These are phyloP conservation scores for Acanthaster planci DNA, from an alignment of 35 echinoderm and acorn worm species.

Conservation along the genomic window DNA sequence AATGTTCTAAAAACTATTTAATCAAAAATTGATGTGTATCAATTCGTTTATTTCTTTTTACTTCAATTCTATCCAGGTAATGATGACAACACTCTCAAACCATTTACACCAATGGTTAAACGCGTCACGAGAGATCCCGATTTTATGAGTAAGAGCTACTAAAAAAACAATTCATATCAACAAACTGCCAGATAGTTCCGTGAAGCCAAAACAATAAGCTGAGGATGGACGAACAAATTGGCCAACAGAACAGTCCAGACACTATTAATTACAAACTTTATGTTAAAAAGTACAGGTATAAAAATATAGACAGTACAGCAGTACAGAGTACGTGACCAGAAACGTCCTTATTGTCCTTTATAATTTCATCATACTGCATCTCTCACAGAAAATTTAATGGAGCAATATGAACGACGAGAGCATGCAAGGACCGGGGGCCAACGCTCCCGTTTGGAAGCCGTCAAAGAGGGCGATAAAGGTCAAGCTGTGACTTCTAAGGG, in stretches of 20 bases:
- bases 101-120: not conserved
- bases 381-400: not conserved
- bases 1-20: too few species aligned
- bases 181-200: too few species aligned
- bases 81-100: conserved; percentile 1
- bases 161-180: not conserved
- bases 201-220: too few species aligned
- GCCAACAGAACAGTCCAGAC: too few species aligned
- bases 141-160: not conserved
- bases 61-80: not conserved
- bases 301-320: too few species aligned
- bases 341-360: too few species aligned
- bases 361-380: too few species aligned
- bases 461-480: not conserved
- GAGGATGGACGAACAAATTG: too few species aligned
- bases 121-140: conserved; percentile 3
- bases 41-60: not conserved
- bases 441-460: not conserved
- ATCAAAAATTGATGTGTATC: too few species aligned
- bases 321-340: too few species aligned
- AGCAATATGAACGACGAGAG: conserved; percentile 15
- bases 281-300: too few species aligned
- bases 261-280: too few species aligned
- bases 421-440: not conserved
- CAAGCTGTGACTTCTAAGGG: not conserved